A percentile compares a stretch with the other conserved stretches of the same genome.
These are phyloP conservation scores for Sminthurinus signatus DNA, from an alignment of 1,140 invertebrate species.

Conservation along the genomic window DNA sequence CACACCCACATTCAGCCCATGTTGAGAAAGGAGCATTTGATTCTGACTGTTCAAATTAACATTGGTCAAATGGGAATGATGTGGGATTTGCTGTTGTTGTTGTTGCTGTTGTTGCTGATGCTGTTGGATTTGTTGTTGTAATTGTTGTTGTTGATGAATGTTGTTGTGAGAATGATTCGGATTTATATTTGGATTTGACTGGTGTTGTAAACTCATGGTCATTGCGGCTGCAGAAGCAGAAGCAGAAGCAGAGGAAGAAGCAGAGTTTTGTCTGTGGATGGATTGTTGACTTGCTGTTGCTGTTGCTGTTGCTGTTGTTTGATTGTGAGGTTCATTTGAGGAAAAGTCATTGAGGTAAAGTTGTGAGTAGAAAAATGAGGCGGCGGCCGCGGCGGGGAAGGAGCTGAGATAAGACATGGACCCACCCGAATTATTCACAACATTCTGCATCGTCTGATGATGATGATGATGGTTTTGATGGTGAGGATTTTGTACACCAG, in stretches of 20 bases:
- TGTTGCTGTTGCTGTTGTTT: neutral
- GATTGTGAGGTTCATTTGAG: no score
- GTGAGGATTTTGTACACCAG: neutral
- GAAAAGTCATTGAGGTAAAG: constrained; percentile 41
- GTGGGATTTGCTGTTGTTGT: constrained; percentile 23
- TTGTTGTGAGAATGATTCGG: neutral
- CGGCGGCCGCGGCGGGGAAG: constrained; percentile 39
- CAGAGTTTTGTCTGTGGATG: neutral
- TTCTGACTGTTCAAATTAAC: neutral
- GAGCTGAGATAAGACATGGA: constrained; percentile 30
- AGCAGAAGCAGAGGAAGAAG: neutral
- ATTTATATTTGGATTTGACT: neutral
- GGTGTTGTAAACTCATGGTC: neutral
- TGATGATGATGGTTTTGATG: no score
- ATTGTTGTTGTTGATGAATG: neutral
- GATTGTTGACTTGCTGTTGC: constrained; percentile 5
- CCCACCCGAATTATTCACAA: neutral
- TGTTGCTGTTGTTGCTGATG: constrained; percentile 11
- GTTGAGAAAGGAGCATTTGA: constrained; percentile 2
- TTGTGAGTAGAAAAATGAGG: constrained; percentile 39
- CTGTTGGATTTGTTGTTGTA: constrained; percentile 19
- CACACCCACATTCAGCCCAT: neutral
- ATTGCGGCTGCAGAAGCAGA: constrained; percentile 13
- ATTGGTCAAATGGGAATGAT: neutral
- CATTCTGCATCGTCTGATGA: neutral